Base-by-base conservation (phyloP, 2,113 vertebrate genomes). In the Alces alces region DNA sequence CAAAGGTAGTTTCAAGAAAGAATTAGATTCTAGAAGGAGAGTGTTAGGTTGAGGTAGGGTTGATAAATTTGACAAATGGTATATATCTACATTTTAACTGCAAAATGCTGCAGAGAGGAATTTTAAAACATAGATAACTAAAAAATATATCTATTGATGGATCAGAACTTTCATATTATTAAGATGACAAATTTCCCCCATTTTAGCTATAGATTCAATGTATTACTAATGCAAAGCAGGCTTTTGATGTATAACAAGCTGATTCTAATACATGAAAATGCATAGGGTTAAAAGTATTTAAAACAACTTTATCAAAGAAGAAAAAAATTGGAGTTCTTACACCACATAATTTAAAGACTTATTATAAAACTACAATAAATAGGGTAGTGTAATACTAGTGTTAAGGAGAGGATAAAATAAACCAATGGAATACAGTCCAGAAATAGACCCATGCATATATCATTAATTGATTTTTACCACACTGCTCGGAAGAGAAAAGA, bases 21-120 rank as follows among this genome's bases (percentile, higher is more conserved):
- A 76, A 91, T 94, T 76, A 55, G n/a, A 90, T 78, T 96, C 76
- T 96, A 11, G 45, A 76, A 91, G 15, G 27, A 94, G 30, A 64
- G 14, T 89, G 15, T 84, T 87, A 64, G 16, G 4, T 55, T 89
- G 73, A 78, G 33, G 19, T 33, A 83, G 3, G 33, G 8, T 66
- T 86, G 19, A 61, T 23, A 54, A 84, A 55, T 88, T 82, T 90
- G 52, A 89, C 52, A 85, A 55, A 84, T 43, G 60, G 7, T 89
- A 21, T 39, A 50, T 66, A 43, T 73, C n/a, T 85, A 54, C 1
- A 54, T 36, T 73, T 50, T 36, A 89, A 39, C 60, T 52, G 21
- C 12, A 54, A 89, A 95, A 64, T 13, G 58, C 50, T 79, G 14
- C 13, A 58, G 52, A 80, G 43, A 86, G 25, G 73, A 79, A 79